These are phyloP conservation scores for Bellardia pandia DNA, from an alignment of 2,888 invertebrate species.

Conservation along the genomic window DNA sequence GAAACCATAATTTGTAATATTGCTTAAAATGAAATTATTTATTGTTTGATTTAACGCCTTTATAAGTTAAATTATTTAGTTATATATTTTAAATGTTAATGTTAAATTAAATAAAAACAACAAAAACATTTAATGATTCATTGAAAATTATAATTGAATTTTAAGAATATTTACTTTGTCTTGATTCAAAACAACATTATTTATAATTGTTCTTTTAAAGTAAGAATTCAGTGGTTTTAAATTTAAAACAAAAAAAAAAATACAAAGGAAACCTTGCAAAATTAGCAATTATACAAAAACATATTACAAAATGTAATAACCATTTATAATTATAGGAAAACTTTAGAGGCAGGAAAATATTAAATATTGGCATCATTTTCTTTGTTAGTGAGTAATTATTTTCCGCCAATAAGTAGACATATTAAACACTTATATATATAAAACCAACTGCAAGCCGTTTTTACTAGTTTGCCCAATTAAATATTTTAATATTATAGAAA, in stretches of 20 bases:
- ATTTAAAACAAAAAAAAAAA: not conserved
- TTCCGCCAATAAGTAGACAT: no score
- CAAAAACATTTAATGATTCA: not conserved
- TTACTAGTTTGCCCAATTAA: no score
- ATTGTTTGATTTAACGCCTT: not conserved
- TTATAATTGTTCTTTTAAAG: constrained; percentile 28
- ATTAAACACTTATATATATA: no score
- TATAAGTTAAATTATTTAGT: not conserved
- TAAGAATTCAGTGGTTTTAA: constrained; percentile 2
- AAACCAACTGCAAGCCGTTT: no score
- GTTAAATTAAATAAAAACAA: not conserved
- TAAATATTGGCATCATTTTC: not conserved
- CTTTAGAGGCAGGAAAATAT: constrained; percentile 4
- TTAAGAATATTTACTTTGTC: not conserved
- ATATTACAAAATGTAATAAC: not conserved
- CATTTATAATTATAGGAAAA: not conserved
- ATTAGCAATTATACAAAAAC: not conserved
- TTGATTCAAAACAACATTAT: not conserved
- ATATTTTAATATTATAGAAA: no score
- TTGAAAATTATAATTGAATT: constrained; percentile 3
- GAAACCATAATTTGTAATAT: no score
- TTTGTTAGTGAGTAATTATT: no score
- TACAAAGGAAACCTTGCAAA: constrained; percentile 29
- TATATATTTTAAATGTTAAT: no score
- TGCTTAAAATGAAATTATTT: not conserved